These are phyloP conservation scores for Encarsia formosa DNA, from an alignment of 2,888 invertebrate species.

Conservation along the genomic window DNA sequence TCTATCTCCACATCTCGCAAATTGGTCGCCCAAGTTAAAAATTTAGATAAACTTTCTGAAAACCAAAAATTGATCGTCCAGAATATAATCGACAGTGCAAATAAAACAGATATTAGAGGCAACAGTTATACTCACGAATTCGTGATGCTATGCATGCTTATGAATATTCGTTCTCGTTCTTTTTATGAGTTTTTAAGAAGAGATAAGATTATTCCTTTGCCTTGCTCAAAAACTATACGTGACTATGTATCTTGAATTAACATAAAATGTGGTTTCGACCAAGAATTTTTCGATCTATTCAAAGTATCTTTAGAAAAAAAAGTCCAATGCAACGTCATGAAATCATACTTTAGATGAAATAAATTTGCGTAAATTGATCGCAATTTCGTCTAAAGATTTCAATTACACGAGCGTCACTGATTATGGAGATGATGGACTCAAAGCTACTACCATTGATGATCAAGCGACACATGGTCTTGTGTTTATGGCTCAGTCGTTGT, in stretches of 20 bases:
- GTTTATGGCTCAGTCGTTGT: constrained; percentile 25
- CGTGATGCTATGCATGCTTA: background rate
- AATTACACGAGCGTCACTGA: background rate
- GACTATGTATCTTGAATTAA: background rate
- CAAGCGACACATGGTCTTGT: constrained; percentile 25
- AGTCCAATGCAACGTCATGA: background rate
- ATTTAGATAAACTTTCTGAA: too few species aligned
- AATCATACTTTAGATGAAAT: background rate
- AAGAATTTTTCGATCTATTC: background rate
- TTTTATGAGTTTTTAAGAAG: background rate
- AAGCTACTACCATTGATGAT: constrained; percentile 7
- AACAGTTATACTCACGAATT: background rate
- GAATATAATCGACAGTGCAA: too few species aligned
- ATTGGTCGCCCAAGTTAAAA: too few species aligned
- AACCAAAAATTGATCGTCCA: too few species aligned
- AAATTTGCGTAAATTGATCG: background rate
- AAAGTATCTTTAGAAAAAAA: background rate
- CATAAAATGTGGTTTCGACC: background rate
- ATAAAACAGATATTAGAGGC: too few species aligned
- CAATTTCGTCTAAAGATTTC: background rate
- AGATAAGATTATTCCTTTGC: background rate
- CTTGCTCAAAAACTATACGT: background rate
- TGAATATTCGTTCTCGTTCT: background rate
- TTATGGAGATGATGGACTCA: background rate
- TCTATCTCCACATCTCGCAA: too few species aligned